phyloP scores from a whole-genome alignment of 2,797 vertebrate genomes.

The Argyrosomus regius region DNA sequence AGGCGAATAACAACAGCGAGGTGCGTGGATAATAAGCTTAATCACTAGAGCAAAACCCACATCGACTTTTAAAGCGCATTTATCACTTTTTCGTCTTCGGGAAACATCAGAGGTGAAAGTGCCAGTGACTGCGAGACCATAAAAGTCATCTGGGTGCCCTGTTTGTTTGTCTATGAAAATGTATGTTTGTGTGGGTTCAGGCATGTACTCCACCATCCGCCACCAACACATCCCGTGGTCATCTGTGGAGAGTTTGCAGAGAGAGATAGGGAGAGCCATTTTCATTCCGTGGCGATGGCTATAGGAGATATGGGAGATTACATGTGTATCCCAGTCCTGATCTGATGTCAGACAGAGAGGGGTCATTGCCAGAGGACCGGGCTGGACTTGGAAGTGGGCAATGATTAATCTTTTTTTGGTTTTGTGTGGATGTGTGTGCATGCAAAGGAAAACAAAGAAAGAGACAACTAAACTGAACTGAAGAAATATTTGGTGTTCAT shows the following conservation, averaged over 20 bases:
- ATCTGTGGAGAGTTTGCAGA: conserved; percentile 33
- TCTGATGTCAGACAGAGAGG: conserved; percentile 72
- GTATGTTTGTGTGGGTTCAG: conserved; percentile 30
- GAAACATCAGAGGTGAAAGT: conserved; percentile 17
- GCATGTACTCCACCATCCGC: not conserved
- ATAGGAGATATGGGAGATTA: conserved; percentile 75
- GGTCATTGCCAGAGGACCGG: conserved; percentile 47
- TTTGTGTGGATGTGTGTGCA: conserved; percentile 28
- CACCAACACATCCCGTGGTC: conserved; percentile 12
- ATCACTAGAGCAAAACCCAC: conserved; percentile 52
- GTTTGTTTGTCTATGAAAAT: conserved; percentile 57
- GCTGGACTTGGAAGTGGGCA: conserved; percentile 48
- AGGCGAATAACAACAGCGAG: conserved; percentile 38
- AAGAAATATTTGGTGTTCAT: not conserved
- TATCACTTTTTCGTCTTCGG: conserved; percentile 35
- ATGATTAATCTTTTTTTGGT: conserved; percentile 58
- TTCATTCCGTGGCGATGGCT: conserved; percentile 47
- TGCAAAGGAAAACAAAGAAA: not conserved
- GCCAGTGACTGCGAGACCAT: not conserved
- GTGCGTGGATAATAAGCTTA: conserved; percentile 54
- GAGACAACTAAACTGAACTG: not conserved
- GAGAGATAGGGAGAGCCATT: conserved; percentile 29
- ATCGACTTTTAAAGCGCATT: conserved; percentile 54
- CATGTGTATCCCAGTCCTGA: conserved; percentile 70
- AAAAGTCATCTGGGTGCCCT: conserved; percentile 21